Conservation (phyloP, 2,888 invertebrate genomes). For the Clepsis dumicolana region DNA sequence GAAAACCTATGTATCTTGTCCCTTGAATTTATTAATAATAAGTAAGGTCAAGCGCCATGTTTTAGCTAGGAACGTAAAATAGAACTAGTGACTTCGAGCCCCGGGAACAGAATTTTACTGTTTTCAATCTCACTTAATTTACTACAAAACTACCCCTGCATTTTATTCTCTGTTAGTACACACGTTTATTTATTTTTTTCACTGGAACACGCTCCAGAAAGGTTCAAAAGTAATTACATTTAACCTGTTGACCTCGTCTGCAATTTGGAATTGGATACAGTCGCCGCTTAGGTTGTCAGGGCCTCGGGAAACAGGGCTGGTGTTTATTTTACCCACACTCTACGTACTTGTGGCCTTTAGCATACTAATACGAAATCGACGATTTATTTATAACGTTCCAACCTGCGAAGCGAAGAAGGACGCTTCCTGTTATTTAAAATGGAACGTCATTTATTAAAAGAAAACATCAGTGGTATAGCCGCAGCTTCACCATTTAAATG, state of each 20-base stretch:
- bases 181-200: constrained; percentile 22
- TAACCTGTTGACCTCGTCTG: constrained; percentile 40
- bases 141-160: not conserved
- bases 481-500: too few relatives aligned
- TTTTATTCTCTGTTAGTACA: not conserved
- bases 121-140: not conserved
- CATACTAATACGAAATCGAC: constrained; percentile 34
- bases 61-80: not conserved
- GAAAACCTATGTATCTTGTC: too few relatives aligned
- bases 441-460: too few relatives aligned
- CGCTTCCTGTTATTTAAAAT: too few relatives aligned
- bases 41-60: not conserved
- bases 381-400: constrained; percentile 11
- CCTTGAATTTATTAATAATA: too few relatives aligned
- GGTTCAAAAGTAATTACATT: constrained; percentile 37
- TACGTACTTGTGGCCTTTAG: constrained; percentile 18
- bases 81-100: not conserved
- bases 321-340: constrained; percentile 37
- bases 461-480: too few relatives aligned
- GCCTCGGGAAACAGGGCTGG: constrained; percentile 24
- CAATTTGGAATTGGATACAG: constrained; percentile 39
- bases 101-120: not conserved
- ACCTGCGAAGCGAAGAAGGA: too few relatives aligned
- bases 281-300: constrained; percentile 24
- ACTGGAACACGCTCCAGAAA: constrained; percentile 10